phyloP scores from a whole-genome alignment of 2,888 invertebrate species.

The Tachystola acroxantha region DNA sequence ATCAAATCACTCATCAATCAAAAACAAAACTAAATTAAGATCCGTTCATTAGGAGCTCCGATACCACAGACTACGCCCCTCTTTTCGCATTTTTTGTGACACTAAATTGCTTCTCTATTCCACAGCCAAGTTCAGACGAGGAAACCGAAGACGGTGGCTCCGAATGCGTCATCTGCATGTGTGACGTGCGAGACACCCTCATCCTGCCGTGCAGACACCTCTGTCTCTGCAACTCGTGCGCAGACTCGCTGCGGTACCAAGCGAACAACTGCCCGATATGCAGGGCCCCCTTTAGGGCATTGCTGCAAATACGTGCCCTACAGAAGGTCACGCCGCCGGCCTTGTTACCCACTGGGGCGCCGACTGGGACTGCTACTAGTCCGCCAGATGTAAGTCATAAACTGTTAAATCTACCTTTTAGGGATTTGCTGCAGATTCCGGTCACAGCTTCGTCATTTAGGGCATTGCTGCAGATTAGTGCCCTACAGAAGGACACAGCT shows the following conservation, averaged over 20 bases:
- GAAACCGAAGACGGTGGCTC: slow-evolving; percentile 96
- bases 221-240: slow-evolving; percentile 80
- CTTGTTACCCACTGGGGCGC: slow-evolving; percentile 47
- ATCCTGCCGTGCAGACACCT: slow-evolving; percentile 92
- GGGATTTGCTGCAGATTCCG: no score
- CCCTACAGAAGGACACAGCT: slow-evolving; percentile 86
- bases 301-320: slow-evolving; percentile 96
- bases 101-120: no score
- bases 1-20: no score
- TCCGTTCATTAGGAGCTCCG: no score
- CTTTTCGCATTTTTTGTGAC: no score
- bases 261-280: slow-evolving; percentile 99
- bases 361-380: slow-evolving; percentile 32
- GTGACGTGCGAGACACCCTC: slow-evolving; percentile 96
- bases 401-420: no score
- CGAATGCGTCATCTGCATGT: slow-evolving; percentile 99
- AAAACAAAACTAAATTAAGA: no score
- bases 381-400: slow-evolving; percentile 81
- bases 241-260: slow-evolving; percentile 93
- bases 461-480: slow-evolving; percentile 96
- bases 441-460: slow-evolving; percentile 98
- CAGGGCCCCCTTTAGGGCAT: slow-evolving; percentile 97
- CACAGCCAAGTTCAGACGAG: slow-evolving; percentile 83
- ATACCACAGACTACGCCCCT: no score
- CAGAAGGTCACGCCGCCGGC: slow-evolving; percentile 82